Evolutionary conservation across 2,113 vertebrate genomes (phyloP).

Genomic region (Maccullochella peelii): DNA sequence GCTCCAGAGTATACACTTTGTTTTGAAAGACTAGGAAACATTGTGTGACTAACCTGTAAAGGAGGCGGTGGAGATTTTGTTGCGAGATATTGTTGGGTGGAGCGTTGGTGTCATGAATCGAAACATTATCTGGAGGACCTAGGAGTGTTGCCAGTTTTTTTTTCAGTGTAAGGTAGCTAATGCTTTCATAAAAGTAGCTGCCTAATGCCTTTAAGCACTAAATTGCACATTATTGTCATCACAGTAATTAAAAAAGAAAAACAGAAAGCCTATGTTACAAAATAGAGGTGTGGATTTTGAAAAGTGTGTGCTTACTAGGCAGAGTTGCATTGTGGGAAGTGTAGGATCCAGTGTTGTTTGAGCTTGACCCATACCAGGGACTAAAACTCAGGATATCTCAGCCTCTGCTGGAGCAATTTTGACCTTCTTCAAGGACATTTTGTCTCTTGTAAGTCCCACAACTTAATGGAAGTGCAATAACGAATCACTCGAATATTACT

Average conservation of each 20-base stretch:
- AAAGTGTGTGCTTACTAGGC: not conserved
- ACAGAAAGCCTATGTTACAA: conserved; percentile 1
- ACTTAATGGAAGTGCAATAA: not conserved
- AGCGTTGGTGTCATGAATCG: conserved; percentile 10
- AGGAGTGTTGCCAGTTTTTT: conserved; percentile 1
- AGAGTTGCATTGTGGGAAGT: not conserved
- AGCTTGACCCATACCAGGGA: not conserved
- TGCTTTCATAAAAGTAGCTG: not conserved
- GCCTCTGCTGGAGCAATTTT: not conserved
- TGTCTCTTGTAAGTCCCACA: not conserved
- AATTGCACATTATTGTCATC: not conserved
- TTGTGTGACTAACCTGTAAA: conserved; percentile 43
- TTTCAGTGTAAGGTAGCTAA: not conserved
- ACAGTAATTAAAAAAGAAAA: too few species aligned
- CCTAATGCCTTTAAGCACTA: conserved; percentile 10
- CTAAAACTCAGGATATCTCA: not conserved
- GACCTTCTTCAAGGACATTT: not conserved
- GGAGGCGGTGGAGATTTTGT: conserved; percentile 8
- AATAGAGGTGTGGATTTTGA: not conserved
- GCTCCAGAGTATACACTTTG: conserved; percentile 4
- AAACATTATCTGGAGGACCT: conserved; percentile 8
- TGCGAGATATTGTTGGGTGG: conserved; percentile 35
- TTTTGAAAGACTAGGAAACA: conserved; percentile 35
- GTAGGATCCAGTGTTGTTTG: not conserved
- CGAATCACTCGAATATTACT: conserved; percentile 1